Evolutionary conservation across 2,888 invertebrate genomes (phyloP).

Genomic region (Thumatha senex): DNA sequence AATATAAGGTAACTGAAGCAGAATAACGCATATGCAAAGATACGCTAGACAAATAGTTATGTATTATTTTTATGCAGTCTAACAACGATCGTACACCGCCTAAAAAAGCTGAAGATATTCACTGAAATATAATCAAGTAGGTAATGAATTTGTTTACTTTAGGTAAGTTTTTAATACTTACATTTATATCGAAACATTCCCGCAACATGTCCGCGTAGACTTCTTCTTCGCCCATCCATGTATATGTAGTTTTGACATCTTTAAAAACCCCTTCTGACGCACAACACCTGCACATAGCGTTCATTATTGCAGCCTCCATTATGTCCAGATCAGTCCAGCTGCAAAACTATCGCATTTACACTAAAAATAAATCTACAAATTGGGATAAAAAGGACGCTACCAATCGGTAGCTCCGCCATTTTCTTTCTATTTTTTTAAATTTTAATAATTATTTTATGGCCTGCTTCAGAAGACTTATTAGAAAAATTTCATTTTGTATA

Average conservation of each 20-base stretch:
- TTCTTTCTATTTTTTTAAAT: slow-evolving; percentile 33
- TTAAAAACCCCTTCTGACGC: slow-evolving; percentile 72
- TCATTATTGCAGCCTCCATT: slow-evolving; percentile 60
- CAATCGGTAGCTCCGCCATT: slow-evolving; percentile 57
- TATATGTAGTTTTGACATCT: slow-evolving; percentile 63
- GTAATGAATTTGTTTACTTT: no score
- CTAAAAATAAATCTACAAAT: slow-evolving; percentile 25
- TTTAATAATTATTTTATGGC: no score
- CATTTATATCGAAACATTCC: slow-evolving; percentile 72
- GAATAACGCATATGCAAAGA: no score
- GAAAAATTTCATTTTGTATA: no score
- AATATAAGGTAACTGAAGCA: no score
- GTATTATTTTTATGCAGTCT: no score
- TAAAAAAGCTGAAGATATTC: no score
- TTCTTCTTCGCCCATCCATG: slow-evolving; percentile 76
- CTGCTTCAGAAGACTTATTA: neutral
- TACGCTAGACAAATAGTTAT: no score
- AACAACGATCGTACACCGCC: no score
- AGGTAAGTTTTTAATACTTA: slow-evolving; percentile 45
- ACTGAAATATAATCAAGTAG: no score
- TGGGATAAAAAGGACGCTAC: slow-evolving; percentile 49
- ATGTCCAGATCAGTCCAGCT: slow-evolving; percentile 41
- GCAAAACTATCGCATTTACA: slow-evolving; percentile 42
- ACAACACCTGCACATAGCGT: slow-evolving; percentile 75
- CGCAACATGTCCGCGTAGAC: slow-evolving; percentile 72